Base-by-base conservation (phyloP, 2,113 vertebrate species). In the Piaya cayana region DNA sequence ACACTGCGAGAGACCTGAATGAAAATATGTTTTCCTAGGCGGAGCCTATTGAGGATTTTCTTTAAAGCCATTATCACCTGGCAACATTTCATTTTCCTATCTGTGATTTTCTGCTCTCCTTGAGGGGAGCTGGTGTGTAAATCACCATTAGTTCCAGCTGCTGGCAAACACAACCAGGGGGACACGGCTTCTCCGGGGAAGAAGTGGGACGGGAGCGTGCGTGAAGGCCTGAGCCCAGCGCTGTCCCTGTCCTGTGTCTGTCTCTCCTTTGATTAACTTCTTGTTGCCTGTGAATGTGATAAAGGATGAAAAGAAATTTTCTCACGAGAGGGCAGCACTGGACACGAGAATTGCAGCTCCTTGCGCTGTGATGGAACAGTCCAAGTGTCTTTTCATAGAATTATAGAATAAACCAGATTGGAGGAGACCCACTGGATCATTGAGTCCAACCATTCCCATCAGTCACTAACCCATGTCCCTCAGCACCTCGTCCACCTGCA, bases 261-360 rank as follows among this genome's bases (percentile, higher is more conserved):
- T 36, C 12, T 6, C 30, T 27, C 7, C 25, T 12, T 30, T 4
- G 5, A 5, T 19, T 15, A 3, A 19, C 17, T 45, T 29, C 71
- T 8, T 15, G 13, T 45, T 22, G 13, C 4, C 23, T 6, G 39
- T 4, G 55, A 5, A 11, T 9, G 52, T 45, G 43, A 45, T 45
- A 17, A 45, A 65, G 26, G 20, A 17, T 5, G 1, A n/a, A 6
- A 37, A 53, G 6, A 4, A 26, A 10, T 1, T 11, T 5, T 12
- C n/a, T 68, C 92, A 20, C 78, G 15, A 63, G 37, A n/a, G 79
- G 56, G 63, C 87, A 56, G 56, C 79, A 32, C 11, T 6, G 71
- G 47, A 11, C 55, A 17, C 29, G 3, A 23, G 1, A 19, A 19
- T 7, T 3, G 13, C 2, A 20, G 26, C n/a, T 45, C n/a, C 45